Percentiles rank a stretch among this genome's conserved stretches.
Evolutionary conservation across 2,888 invertebrate species (phyloP).

Genomic region (Pandemis corylana): DNA sequence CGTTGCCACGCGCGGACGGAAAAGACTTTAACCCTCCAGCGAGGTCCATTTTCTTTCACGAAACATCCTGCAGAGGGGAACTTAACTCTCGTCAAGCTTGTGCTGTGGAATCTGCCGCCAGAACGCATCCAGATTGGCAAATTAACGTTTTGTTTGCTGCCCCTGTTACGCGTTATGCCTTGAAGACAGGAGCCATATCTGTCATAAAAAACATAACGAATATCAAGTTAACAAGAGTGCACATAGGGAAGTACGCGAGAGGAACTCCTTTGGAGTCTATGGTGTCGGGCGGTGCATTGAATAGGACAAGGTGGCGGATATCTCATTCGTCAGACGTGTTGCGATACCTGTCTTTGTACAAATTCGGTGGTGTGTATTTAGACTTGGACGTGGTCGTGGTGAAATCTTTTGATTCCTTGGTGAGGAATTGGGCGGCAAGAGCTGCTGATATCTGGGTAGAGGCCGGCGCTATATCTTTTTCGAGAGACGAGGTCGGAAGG

Average conservation of each 20-base stretch:
- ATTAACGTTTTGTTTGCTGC: conserved; percentile 84
- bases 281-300: conserved; percentile 76
- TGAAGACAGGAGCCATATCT: conserved; percentile 53
- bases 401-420: conserved; percentile 82
- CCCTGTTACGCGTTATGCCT: conserved; percentile 54
- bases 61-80: conserved; percentile 85
- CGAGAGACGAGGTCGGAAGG: conserved; percentile 56
- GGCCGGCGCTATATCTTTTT: conserved; percentile 88
- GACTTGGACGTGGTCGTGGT: conserved; percentile 90
- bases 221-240: conserved; percentile 77
- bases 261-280: conserved; percentile 85
- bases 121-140: conserved; percentile 83
- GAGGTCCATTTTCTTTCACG: conserved; percentile 87
- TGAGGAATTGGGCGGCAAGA: conserved; percentile 86
- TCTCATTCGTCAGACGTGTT: conserved; percentile 88
- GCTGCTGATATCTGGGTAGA: conserved; percentile 86
- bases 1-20: conserved; percentile 50
- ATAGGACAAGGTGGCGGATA: conserved; percentile 81
- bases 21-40: conserved; percentile 57
- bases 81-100: conserved; percentile 87
- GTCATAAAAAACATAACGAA: conserved; percentile 76
- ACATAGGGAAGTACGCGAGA: conserved; percentile 78
- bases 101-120: conserved; percentile 88
- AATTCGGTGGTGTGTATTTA: conserved; percentile 91
- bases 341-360: conserved; percentile 88